Conservation (phyloP, 2,113 vertebrate species). For the Malurus alboscapulatus region DNA sequence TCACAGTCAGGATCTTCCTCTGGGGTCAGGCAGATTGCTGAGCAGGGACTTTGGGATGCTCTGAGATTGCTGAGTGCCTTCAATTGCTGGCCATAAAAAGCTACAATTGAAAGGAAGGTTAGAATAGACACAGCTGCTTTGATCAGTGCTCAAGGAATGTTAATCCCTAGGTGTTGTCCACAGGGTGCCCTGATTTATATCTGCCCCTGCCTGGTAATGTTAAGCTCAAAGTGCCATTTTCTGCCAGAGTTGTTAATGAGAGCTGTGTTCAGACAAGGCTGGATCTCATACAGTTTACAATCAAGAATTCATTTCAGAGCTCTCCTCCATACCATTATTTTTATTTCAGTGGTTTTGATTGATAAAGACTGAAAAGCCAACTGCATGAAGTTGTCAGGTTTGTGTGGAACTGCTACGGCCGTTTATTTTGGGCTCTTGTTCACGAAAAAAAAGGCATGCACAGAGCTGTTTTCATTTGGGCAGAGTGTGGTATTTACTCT, state of each 20-base stretch:
- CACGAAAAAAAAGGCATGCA: not conserved
- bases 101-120: not conserved
- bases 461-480: not conserved
- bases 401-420: not conserved
- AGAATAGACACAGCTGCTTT: not conserved
- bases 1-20: not conserved
- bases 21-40: not conserved
- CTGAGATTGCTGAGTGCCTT: not conserved
- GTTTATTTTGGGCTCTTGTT: not conserved
- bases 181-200: not conserved
- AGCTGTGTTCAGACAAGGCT: not conserved
- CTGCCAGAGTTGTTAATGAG: not conserved
- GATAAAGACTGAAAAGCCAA: not conserved
- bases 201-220: rapidly evolving
- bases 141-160: not conserved
- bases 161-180: not conserved
- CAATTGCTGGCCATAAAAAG: not conserved
- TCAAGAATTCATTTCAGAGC: not conserved
- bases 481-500: not conserved
- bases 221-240: not conserved
- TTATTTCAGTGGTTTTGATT: not conserved
- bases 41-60: not conserved
- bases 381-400: not conserved
- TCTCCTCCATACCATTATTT: not conserved
- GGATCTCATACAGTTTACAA: not conserved